These are phyloP conservation scores for Gallinago jamesoni DNA, from an alignment of 2,113 vertebrate species.

Conservation along the genomic window DNA sequence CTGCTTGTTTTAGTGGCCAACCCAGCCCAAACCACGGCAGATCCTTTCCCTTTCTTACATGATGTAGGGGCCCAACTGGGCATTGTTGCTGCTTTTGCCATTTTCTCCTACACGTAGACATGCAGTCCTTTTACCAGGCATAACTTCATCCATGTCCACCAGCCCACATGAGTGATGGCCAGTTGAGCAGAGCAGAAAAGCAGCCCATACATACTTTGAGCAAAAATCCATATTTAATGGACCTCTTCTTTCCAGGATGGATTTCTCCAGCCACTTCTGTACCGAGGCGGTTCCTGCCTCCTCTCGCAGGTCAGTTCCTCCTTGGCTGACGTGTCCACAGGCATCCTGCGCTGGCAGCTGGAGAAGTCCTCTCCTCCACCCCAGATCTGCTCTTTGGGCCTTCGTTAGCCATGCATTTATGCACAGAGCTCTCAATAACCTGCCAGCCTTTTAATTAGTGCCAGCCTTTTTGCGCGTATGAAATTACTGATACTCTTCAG, in stretches of 20 bases:
- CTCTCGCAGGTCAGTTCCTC: background rate
- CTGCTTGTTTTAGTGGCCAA: background rate
- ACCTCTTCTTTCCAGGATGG: background rate
- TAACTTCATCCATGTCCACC: background rate
- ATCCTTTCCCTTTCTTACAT: background rate
- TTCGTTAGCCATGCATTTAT: background rate
- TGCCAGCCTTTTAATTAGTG: background rate
- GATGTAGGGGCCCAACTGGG: background rate
- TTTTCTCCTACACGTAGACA: rapidly evolving
- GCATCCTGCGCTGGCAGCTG: rapidly evolving
- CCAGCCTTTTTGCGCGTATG: background rate
- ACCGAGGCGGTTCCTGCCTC: background rate
- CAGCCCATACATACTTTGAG: background rate
- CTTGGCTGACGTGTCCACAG: rapidly evolving
- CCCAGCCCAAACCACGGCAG: background rate
- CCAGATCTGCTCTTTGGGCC: background rate
- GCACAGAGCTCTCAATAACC: background rate
- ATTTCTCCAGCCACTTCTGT: background rate
- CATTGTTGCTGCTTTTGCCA: background rate
- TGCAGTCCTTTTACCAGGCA: rapidly evolving
- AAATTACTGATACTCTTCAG: background rate
- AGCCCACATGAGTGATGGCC: background rate
- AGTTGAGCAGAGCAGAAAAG: background rate
- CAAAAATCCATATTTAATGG: background rate
- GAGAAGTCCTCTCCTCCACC: background rate